Evolutionary conservation across 2,888 invertebrate genomes (phyloP), one percentile per base, ranked within the genome.

Genomic region (Nebria brevicollis): DNA sequence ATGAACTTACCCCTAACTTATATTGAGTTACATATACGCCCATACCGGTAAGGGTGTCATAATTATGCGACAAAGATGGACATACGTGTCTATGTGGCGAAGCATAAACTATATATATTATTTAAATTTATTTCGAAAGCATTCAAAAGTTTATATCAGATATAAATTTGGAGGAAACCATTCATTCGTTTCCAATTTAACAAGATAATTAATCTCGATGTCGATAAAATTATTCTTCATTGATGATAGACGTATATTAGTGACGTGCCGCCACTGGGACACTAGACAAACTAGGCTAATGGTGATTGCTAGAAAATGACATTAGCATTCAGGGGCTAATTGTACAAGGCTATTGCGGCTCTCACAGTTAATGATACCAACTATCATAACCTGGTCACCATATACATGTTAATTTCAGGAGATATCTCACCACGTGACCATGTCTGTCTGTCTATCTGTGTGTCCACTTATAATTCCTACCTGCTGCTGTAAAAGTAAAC

Each of bases 251-350:
- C 1, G 20, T 20, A 20, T 20, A 20, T 20, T 20, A 20, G 34
- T 34, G 34, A 54, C 13, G 54, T 54, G 7, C 54, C 54, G 54
- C 54, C 13, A 54, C 54, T 54, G 54, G 54, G 11, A 54, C 54
- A 11, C 1, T 54, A 54, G 54, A 54, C 54, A 54, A 54, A 54
- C 7, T 54, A 54, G 54, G 73, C 42, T 73, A 73, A 73, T 73
- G 73, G 73, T 73, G 73, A 73, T 73, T 73, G 73, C 73, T 73
- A 73, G 42, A 73, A 73, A 73, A 73, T 73, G 26, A 73, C 73
- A 73, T 73, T 73, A 73, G 42, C 42, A 41, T 73, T 41, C 41
- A 41, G 73, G 13, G 15, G 73, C 41, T 73, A 73, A 73, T 73
- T 73, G 41, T 26, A 42, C 73, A 73, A 73, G 73, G 41, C 42